Evolutionary conservation across 2,888 invertebrate species (phyloP).

Genomic region (Lithophane leautieri): DNA sequence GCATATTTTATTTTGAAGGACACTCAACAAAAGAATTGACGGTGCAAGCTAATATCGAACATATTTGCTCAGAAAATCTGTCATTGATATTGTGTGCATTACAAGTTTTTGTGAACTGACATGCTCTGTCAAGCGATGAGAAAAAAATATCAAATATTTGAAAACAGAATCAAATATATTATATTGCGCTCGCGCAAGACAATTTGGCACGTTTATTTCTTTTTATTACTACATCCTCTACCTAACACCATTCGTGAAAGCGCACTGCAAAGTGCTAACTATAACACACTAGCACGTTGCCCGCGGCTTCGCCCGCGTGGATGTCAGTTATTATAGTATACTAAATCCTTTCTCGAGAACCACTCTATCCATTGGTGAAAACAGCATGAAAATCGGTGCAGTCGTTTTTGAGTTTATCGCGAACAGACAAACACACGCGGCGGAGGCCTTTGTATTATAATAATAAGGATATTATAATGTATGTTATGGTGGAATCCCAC

Average conservation of each 20-base stretch:
- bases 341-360: too few species aligned
- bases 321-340: too few species aligned
- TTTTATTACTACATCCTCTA: constrained; percentile 1
- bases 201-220: constrained; percentile 20
- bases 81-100: constrained; percentile 42
- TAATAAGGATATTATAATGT: too few species aligned
- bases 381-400: too few species aligned
- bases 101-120: constrained; percentile 26
- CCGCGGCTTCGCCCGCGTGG: too few species aligned
- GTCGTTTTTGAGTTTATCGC: too few species aligned
- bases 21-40: constrained; percentile 20
- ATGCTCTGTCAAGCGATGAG: constrained; percentile 1
- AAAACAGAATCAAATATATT: constrained; percentile 44
- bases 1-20: constrained; percentile 22
- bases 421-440: too few species aligned
- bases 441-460: too few species aligned
- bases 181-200: constrained; percentile 12
- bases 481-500: too few species aligned
- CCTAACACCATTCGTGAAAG: background rate
- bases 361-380: too few species aligned
- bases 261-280: background rate
- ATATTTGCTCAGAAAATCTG: constrained; percentile 28
- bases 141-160: constrained; percentile 36
- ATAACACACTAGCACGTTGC: too few species aligned
- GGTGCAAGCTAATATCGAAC: constrained; percentile 18